Base-by-base conservation (phyloP, 2,113 vertebrate genomes). In the Brachionichthys hirsutus region DNA sequence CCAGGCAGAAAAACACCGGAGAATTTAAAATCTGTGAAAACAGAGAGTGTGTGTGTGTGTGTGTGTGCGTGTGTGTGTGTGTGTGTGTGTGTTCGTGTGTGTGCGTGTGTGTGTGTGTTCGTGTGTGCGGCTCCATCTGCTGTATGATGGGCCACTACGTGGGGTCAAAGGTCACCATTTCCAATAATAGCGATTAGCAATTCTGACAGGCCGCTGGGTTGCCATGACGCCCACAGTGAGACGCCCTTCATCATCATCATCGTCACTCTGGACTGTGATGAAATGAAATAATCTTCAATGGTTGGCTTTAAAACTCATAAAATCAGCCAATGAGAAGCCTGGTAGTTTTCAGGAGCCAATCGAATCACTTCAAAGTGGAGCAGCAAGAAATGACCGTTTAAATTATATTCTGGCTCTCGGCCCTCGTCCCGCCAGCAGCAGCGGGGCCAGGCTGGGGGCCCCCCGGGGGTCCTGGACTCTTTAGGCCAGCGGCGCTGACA, bases 91-190 rank as follows among this genome's bases (percentile, higher is more conserved):
- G 34, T 9, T 20, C 17, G 41, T 34, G 11, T 18, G n/a, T 50
- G 12, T 44, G 48, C 35, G 48, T 53, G 42, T 38, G 61, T 38
- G 49, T 53, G 41, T 46, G 35, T 49, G 45, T 56, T 36, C 11
- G 38, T 19, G 30, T 40, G 18, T 40, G n/a, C 22, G 40, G 12
- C 42, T 54, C 61, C 69, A 65, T 64, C 69, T 72, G 69, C 48
- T 24, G 36, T 65, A 42, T 60, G 55, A 54, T 54, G 44, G 62
- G 44, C 43, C 49, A 49, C 60, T n/a, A 16, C 24, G 54, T 0
- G 3, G 43, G 38, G 62, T 67, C 45, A 67, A 55, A 67, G 62
- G 70, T 67, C 62, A 61, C 3, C 11, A 12, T 55, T 59, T 60
- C 55, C 38, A 60, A 50, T 54, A 49, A 66, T 36, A 60, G 55